These are phyloP conservation scores for Eonycteris spelaea DNA, from an alignment of 2,113 vertebrate genomes.

Conservation along the genomic window DNA sequence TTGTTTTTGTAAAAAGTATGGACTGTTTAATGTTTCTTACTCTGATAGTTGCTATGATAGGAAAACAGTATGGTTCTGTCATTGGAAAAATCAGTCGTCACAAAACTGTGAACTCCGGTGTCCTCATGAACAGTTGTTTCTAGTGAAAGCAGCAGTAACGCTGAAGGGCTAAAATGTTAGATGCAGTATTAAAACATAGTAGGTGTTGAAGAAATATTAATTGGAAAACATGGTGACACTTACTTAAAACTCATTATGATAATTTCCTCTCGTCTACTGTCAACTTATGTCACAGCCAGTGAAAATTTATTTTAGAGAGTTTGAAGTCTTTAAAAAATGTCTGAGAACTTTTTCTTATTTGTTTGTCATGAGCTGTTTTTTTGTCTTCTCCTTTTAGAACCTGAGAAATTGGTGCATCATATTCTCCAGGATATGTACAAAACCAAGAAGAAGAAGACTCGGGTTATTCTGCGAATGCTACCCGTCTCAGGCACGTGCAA, in stretches of 20 bases:
- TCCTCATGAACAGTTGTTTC: background rate
- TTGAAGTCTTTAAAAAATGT: background rate
- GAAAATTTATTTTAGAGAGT: background rate
- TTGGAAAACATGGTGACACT: background rate
- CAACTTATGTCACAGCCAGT: background rate
- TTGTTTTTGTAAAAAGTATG: background rate
- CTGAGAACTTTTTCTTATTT: background rate
- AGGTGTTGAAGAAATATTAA: background rate
- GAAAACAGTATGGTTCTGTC: background rate
- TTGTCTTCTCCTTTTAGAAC: conserved; percentile 82
- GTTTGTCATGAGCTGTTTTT: background rate
- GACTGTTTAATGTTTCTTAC: background rate
- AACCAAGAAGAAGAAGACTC: conserved; percentile 94
- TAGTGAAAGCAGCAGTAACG: background rate
- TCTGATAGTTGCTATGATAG: background rate
- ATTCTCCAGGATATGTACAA: conserved; percentile 92
- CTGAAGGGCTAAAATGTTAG: conserved; percentile 13
- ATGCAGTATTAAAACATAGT: background rate
- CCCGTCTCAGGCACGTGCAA: conserved; percentile 94
- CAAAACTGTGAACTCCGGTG: background rate
- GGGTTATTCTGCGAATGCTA: conserved; percentile 94
- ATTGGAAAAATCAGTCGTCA: background rate
- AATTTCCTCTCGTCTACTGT: background rate
- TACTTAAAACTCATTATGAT: background rate
- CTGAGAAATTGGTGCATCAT: conserved; percentile 93